Base-by-base conservation (phyloP, 2,797 vertebrate species). In the Gymnodraco acuticeps region DNA sequence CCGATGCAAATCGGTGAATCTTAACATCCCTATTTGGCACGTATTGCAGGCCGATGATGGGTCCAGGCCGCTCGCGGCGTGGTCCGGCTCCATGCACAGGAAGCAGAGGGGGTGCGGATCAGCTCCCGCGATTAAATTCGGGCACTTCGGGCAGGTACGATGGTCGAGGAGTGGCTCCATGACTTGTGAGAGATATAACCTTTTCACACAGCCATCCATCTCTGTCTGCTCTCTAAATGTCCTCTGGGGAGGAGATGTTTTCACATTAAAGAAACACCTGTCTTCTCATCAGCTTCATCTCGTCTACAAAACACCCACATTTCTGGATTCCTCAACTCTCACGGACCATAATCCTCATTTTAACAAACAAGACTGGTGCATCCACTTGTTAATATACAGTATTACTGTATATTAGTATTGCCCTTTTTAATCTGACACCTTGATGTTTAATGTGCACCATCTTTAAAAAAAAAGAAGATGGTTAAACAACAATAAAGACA, bases 171-270 rank as follows among this genome's bases (percentile, higher is more conserved):
- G 23, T 27, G 23, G 23, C 23, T 3, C 23, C 23, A 27, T 27
- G 23, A 27, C 23, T 23, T 20, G 23, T 27, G 23, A 27, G 23
- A 27, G 23, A 27, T 27, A 27, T 27, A 27, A 43, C 11, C 56
- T 53, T 38, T 27, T 61, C 62, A 70, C 50, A 51, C 43, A 66
- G 38, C 66, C 73, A 31, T 42, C 70, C 61, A 4, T 52, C 52
- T 80, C 16, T 58, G 47, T 52, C 63, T 53, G 27, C 10, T 55
- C 41, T 17, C 9, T 27, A 65, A 50, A 56, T 16, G 27, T 55
- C 66, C 33, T 55, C 45, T 19, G 19, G 12, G n/a, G 11, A 23
- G 17, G 17, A 41, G 15, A 6, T 14, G 31, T 23, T 1, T 9
- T 13, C 13, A 15, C 46, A 20, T 52, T 33, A 20, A 11, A 54